Conservation (phyloP, 1,140 invertebrate species). For the Andricus grossulariae region DNA sequence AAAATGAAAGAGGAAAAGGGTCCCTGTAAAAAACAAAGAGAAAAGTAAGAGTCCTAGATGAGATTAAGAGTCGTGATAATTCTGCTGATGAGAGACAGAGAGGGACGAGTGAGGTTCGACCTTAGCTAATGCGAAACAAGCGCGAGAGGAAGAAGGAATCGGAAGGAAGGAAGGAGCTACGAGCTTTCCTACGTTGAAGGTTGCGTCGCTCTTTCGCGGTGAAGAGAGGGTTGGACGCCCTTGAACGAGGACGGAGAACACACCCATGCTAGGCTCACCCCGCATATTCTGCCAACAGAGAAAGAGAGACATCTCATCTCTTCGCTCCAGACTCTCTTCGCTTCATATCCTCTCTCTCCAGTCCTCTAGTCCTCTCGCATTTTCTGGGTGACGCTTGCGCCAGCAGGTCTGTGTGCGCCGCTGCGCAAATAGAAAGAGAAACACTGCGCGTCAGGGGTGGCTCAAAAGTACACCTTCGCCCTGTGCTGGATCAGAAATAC, state of each 20-base stretch:
- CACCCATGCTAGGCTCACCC: slow-evolving; percentile 57
- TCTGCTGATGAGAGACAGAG: slow-evolving; percentile 46
- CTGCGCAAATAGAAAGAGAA: slow-evolving; percentile 46
- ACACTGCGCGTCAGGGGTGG: slow-evolving; percentile 57
- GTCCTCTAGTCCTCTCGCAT: slow-evolving; percentile 36
- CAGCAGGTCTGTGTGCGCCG: slow-evolving; percentile 35
- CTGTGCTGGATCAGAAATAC: slow-evolving; percentile 41
- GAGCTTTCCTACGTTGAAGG: slow-evolving; percentile 59
- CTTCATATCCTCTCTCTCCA: slow-evolving; percentile 21
- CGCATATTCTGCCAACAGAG: slow-evolving; percentile 45
- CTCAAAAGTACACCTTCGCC: neutral
- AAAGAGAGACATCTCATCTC: slow-evolving; percentile 38
- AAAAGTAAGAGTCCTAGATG: neutral
- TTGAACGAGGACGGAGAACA: slow-evolving; percentile 70
- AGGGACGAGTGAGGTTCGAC: slow-evolving; percentile 43
- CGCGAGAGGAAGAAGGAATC: slow-evolving; percentile 11
- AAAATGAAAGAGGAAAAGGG: neutral
- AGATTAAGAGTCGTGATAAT: slow-evolving; percentile 47
- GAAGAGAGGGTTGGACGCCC: slow-evolving; percentile 65
- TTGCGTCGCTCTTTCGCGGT: slow-evolving; percentile 44
- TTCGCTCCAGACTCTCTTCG: neutral
- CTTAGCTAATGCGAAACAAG: slow-evolving; percentile 31
- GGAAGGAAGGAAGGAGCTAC: slow-evolving; percentile 38
- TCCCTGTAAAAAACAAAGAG: neutral
- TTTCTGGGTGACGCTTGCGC: slow-evolving; percentile 70